These are phyloP conservation scores for Thaumatotibia leucotreta DNA, from an alignment of 1,140 invertebrate species.

Conservation along the genomic window DNA sequence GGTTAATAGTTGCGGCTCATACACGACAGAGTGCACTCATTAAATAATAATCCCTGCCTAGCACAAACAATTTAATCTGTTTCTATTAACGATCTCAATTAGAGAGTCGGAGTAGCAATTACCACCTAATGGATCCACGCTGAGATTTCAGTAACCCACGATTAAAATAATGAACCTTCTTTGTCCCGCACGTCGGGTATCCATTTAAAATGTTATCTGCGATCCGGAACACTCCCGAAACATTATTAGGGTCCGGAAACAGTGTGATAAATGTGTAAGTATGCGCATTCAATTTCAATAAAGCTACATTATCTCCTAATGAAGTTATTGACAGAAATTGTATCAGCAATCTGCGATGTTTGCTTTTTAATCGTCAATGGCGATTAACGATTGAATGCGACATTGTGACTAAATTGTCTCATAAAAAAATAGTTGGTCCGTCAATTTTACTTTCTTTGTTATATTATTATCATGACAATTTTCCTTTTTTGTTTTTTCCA, in stretches of 20 bases:
- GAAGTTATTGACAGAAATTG: too few species aligned
- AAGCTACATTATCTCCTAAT: neutral
- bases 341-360: too few species aligned
- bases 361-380: too few species aligned
- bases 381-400: too few species aligned
- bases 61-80: slow-evolving; percentile 49
- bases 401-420: too few species aligned
- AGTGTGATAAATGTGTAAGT: neutral
- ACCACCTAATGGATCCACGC: slow-evolving; percentile 38
- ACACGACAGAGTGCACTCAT: neutral
- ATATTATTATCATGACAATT: too few species aligned
- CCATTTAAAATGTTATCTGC: slow-evolving; percentile 11
- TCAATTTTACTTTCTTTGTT: too few species aligned
- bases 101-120: slow-evolving; percentile 43
- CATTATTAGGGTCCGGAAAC: neutral
- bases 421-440: too few species aligned
- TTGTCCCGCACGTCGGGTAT: slow-evolving; percentile 1
- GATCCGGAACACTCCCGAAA: neutral
- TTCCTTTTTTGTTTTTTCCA: too few species aligned
- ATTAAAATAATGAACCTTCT: slow-evolving; percentile 15
- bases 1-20: neutral
- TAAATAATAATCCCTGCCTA: slow-evolving; percentile 19
- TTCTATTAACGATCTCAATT: slow-evolving; percentile 48
- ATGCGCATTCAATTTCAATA: neutral
- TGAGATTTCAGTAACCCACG: slow-evolving; percentile 35